phyloP scores from a whole-genome alignment of 2,888 invertebrate genomes.

The Polymixis flavicincta region DNA sequence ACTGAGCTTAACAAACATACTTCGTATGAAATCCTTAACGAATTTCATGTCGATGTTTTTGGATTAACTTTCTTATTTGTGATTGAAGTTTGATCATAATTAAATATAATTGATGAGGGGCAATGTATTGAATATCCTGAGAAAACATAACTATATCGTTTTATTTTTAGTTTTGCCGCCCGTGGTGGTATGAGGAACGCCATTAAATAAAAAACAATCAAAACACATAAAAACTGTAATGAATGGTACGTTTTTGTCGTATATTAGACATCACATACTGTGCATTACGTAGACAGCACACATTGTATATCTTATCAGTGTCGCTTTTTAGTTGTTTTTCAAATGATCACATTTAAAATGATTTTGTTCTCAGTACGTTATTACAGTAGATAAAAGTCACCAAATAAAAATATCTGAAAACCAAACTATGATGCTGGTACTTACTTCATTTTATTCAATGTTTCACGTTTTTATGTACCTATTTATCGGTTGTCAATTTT shows the following conservation, averaged over 20 bases:
- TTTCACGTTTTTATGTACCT: conserved; percentile 1
- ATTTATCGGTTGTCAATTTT: neutral
- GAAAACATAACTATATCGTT: conserved; percentile 70
- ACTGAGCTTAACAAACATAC: neutral
- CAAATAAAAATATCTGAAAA: conserved; percentile 28
- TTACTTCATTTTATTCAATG: neutral
- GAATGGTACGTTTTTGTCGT: conserved; percentile 79
- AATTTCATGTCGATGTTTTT: conserved; percentile 6
- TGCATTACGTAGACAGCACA: conserved; percentile 73
- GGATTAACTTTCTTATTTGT: conserved; percentile 6
- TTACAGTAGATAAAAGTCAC: conserved; percentile 49
- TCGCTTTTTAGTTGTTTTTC: conserved; percentile 68
- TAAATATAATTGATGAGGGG: conserved; percentile 16
- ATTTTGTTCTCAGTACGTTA: conserved; percentile 64
- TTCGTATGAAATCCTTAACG: neutral
- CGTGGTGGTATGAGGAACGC: conserved; percentile 84
- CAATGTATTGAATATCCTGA: conserved; percentile 32
- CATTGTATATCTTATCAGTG: conserved; percentile 64
- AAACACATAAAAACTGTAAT: conserved; percentile 69
- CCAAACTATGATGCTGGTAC: conserved; percentile 12
- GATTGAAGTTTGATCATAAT: conserved; percentile 3
- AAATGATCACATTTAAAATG: conserved; percentile 60
- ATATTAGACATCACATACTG: conserved; percentile 73
- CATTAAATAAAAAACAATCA: conserved; percentile 70
- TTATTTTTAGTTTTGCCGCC: conserved; percentile 89